Evolutionary conservation across 2,113 vertebrate species (phyloP).

Genomic region (Sturnira hondurensis): DNA sequence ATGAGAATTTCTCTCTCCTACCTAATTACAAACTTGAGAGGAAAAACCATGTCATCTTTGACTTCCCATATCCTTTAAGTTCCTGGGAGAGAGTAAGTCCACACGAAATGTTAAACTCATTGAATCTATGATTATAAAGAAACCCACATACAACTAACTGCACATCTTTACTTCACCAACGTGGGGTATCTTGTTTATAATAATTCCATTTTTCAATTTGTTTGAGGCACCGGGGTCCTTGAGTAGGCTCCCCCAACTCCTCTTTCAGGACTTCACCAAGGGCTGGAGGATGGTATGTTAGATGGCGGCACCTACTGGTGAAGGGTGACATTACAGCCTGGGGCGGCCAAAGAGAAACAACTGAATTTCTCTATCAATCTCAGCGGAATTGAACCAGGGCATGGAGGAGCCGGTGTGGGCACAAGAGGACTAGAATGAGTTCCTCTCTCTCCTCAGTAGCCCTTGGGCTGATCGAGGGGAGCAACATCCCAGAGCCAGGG

Average conservation of each 20-base stretch:
- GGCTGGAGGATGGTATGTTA: constrained; percentile 62
- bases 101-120: neutral
- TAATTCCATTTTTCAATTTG: neutral
- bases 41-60: neutral
- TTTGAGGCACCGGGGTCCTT: neutral
- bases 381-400: neutral
- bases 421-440: neutral
- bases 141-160: neutral
- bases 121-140: neutral
- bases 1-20: neutral
- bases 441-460: neutral
- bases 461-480: neutral
- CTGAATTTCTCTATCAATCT: neutral
- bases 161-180: neutral
- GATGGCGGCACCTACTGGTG: constrained; percentile 71
- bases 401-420: neutral
- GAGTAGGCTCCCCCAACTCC: neutral
- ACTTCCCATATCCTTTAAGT: neutral
- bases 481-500: neutral
- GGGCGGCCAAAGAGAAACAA: neutral
- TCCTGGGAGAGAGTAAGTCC: neutral
- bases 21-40: neutral
- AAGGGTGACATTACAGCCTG: neutral
- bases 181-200: neutral
- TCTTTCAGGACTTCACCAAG: neutral